These are phyloP conservation scores for Trachelipus rathkii DNA, from an alignment of 1,140 invertebrate species.

Conservation along the genomic window DNA sequence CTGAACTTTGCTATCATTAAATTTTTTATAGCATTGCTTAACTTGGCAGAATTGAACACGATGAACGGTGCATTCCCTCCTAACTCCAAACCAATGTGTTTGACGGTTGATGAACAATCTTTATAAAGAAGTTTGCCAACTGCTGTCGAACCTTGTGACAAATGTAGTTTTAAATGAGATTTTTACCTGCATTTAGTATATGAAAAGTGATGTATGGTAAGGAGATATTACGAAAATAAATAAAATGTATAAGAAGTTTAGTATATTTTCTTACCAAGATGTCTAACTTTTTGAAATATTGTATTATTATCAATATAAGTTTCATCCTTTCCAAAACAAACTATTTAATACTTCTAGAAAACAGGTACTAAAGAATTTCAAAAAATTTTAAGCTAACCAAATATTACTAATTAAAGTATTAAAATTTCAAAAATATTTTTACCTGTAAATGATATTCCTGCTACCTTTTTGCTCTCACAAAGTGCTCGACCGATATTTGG, in stretches of 20 bases:
- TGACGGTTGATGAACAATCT: slow-evolving; percentile 80
- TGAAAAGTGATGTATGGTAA: neutral
- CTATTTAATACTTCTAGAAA: too few relatives aligned
- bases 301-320: too few relatives aligned
- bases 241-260: too few relatives aligned
- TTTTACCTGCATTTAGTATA: too few relatives aligned
- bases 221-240: neutral
- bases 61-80: slow-evolving; percentile 92
- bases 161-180: neutral
- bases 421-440: slow-evolving; percentile 47
- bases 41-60: slow-evolving; percentile 87
- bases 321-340: too few relatives aligned
- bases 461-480: slow-evolving; percentile 76
- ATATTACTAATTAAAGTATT: too few relatives aligned
- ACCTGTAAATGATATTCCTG: slow-evolving; percentile 91
- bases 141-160: slow-evolving; percentile 66
- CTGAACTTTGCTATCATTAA: slow-evolving; percentile 91
- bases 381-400: too few relatives aligned
- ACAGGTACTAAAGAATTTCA: too few relatives aligned
- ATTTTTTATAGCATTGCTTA: slow-evolving; percentile 81
- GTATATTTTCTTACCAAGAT: neutral
- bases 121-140: slow-evolving; percentile 82
- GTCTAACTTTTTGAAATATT: too few relatives aligned
- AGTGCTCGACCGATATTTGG: slow-evolving; percentile 75
- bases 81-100: slow-evolving; percentile 84